Base-by-base conservation (phyloP, 1,140 invertebrate genomes). In the Drosophila micromelanica region DNA sequence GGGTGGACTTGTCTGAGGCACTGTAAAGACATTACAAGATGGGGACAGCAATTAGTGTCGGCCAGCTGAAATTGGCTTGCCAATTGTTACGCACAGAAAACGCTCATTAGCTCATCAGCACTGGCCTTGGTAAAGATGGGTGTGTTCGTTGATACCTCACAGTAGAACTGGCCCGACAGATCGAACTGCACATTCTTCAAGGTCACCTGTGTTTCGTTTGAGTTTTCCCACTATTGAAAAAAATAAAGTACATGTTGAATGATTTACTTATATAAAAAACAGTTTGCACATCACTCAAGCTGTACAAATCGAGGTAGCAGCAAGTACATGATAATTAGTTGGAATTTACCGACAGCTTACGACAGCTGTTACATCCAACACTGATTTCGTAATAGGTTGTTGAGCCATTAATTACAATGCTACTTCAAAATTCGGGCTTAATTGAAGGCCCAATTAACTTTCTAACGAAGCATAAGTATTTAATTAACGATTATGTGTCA, bases 41-140 rank as follows among this genome's bases (percentile, higher is more conserved):
- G 5, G 42, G 32, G 37, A 57, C 64, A 35, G 70, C 74, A 89
- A 89, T 90, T 78, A 90, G 40, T 40, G 54, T 71, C 23, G 20
- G 38, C 11, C 38, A 52, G 37, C 23, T 49, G 13, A 51, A 61
- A 63, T 67, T 42, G 55, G 13, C 40, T 57, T 8, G 52, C 37
- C 48, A 72, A 62, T 73, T 62, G 54, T 64, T 85, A 94, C 95
- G 93, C 93, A 96, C 96, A 94, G 93, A 96, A 96, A 67, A 97
- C 95, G 76, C 94, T 95, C 62, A 97, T 94, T 76, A 95, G 94
- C 78, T 95, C 95, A 70, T 94, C 93, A 43, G 94, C 93, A 7
- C 96, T 96, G 73, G 95, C 94, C 91, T 96, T 95, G 42, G 95
- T 96, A 91, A 94, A 97, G 81, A 96, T 96, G 60, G 96, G 96